A percentile compares a stretch with the other conserved stretches of the same genome.
phyloP scores from a whole-genome alignment of 1,140 invertebrate species.

The Agraylea sexmaculata region DNA sequence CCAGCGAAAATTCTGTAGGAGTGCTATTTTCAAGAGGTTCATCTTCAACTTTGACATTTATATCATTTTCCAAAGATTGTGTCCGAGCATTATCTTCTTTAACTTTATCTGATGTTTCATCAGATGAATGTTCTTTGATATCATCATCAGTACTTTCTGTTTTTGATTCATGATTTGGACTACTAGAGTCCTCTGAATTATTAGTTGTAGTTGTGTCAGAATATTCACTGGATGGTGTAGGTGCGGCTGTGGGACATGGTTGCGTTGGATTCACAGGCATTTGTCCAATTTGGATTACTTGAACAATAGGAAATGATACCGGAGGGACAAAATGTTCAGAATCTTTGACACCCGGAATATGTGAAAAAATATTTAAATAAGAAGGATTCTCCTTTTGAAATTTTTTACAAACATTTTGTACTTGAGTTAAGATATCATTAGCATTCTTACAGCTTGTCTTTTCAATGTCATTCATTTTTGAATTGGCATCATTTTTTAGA shows the following conservation, averaged over 20 bases:
- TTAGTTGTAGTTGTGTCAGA: constrained; percentile 11
- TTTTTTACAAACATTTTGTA: constrained; percentile 2
- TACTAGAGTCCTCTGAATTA: constrained; percentile 23
- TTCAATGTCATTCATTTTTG: too few relatives aligned
- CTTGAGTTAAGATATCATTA: neutral
- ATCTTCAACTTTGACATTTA: neutral
- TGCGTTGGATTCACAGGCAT: constrained; percentile 34
- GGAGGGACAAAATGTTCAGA: constrained; percentile 28
- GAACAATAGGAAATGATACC: constrained; percentile 24
- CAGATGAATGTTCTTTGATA: too few relatives aligned
- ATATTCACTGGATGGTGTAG: constrained; percentile 22
- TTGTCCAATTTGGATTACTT: constrained; percentile 38
- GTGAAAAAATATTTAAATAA: too few relatives aligned
- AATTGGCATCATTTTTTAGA: too few relatives aligned
- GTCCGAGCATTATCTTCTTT: constrained; percentile 3
- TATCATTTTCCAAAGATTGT: neutral
- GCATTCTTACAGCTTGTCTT: neutral
- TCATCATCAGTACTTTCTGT: constrained; percentile 24
- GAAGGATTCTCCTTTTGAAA: too few relatives aligned
- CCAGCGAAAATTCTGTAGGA: too few relatives aligned
- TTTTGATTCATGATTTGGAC: constrained; percentile 20
- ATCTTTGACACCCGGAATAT: constrained; percentile 23
- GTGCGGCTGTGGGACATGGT: constrained; percentile 34
- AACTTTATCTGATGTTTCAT: constrained; percentile 15
- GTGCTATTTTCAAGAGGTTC: too few relatives aligned